These are phyloP conservation scores for Anthonomus grandis DNA, from an alignment of 1,140 invertebrate species.

Conservation along the genomic window DNA sequence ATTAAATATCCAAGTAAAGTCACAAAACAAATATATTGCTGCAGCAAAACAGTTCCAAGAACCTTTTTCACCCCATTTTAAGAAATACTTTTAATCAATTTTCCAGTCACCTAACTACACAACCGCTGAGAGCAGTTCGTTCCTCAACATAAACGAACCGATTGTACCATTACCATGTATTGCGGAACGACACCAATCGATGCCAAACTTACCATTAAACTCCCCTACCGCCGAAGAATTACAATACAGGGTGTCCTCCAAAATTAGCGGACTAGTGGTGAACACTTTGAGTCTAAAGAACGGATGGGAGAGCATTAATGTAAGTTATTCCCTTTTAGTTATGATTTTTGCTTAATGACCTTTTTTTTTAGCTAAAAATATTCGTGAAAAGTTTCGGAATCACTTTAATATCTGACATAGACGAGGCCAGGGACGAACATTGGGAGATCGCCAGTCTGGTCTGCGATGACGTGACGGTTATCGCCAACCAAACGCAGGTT, in stretches of 20 bases:
- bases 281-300: slow-evolving; percentile 29
- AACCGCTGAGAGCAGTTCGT: no score
- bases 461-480: slow-evolving; percentile 47
- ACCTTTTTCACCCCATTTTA: no score
- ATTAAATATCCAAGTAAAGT: no score
- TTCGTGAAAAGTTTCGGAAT: slow-evolving; percentile 45
- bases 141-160: no score
- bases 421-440: slow-evolving; percentile 38
- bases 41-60: no score
- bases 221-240: no score
- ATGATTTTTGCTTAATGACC: not conserved
- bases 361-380: slow-evolving; percentile 25
- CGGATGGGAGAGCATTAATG: slow-evolving; percentile 30
- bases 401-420: slow-evolving; percentile 41
- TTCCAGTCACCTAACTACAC: no score
- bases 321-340: not conserved
- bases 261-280: slow-evolving; percentile 18
- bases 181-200: no score
- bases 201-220: no score
- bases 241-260: slow-evolving; percentile 1
- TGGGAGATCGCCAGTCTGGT: slow-evolving; percentile 44
- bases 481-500: slow-evolving; percentile 39
- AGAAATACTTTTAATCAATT: no score
- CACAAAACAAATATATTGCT: no score
- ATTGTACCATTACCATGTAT: no score